Percentiles rank a stretch among this genome's conserved stretches.
These are phyloP conservation scores for Morpho helenor DNA, from an alignment of 2,888 invertebrate genomes.

Conservation along the genomic window DNA sequence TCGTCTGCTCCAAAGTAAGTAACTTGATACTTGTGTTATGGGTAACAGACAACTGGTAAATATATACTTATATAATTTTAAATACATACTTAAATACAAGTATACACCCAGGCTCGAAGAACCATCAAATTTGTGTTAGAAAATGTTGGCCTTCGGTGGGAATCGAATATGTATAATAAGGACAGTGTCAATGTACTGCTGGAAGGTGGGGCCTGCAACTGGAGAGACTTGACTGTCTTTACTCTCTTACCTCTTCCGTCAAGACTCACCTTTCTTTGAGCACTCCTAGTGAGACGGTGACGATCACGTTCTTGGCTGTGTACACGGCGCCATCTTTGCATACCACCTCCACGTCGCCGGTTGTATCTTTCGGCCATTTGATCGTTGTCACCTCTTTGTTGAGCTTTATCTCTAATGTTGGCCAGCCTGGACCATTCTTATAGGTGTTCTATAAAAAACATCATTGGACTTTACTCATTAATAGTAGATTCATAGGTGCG, in stretches of 20 bases:
- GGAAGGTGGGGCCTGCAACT: not conserved
- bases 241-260: not conserved
- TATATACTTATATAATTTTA: too few relatives aligned
- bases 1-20: not conserved
- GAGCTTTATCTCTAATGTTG: conserved; percentile 43
- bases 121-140: too few relatives aligned
- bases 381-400: conserved; percentile 49
- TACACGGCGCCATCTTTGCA: conserved; percentile 74
- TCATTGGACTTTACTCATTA: not conserved
- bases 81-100: too few relatives aligned
- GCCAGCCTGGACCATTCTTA: conserved; percentile 49
- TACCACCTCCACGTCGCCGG: conserved; percentile 48
- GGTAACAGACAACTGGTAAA: too few relatives aligned
- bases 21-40: not conserved
- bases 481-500: too few relatives aligned
- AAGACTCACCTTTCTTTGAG: conserved; percentile 74
- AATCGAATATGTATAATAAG: too few relatives aligned
- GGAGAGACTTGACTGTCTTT: not conserved
- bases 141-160: too few relatives aligned
- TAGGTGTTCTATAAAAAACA: conserved; percentile 47
- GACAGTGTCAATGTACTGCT: not conserved
- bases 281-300: conserved; percentile 84
- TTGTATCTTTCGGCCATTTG: conserved; percentile 40
- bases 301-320: conserved; percentile 81
- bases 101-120: too few relatives aligned